Evolutionary conservation across 2,888 invertebrate species (phyloP), one percentile per base, ranked within the genome.

Genomic region (Ferrisia virgata): DNA sequence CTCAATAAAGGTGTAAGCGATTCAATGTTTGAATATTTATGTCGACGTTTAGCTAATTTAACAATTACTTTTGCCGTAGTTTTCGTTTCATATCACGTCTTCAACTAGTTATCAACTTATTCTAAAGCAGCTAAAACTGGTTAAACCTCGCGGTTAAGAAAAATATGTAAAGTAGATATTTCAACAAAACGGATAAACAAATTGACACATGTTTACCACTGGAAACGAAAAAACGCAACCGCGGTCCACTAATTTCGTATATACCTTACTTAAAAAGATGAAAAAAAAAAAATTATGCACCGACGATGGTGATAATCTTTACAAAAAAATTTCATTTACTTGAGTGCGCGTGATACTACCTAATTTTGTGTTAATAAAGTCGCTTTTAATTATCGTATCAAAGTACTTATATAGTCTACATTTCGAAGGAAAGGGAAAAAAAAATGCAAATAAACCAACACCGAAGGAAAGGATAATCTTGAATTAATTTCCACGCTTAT

Each of bases 51-150:
- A 72, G 31, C 72, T 72, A 72, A 72, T 72, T 72, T 33, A 72
- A 18, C 72, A 31, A 72, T 72, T 72, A 72, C 72, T 72, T 72
- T 72, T 72, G 58, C 58, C 25, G 72, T 72, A 72, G 33, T 72
- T 72, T 72, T 72, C 72, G 25, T 72, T 72, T 72, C 72, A 72
- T 72, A 72, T 72, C 72, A 72, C 72, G 72, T 72, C 72, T 31
- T 72, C 72, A 33, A 72, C 72, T 72, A 72, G 33, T 33, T 72
- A 72, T 72, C 72, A 33, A 33, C 72, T 79, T 47, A 47, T 79
- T 79, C 40, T 43, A 25, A 79, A 79, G 79, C 47, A 79, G 79
- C 79, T 79, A 47, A 79, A 79, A 79, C 79, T 79, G 79, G 79
- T 79, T 79, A 79, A 47, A 47, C 40, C 79, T 79, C 79, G 31